phyloP scores from a whole-genome alignment of 2,888 invertebrate species.

The Spialia ferax region DNA sequence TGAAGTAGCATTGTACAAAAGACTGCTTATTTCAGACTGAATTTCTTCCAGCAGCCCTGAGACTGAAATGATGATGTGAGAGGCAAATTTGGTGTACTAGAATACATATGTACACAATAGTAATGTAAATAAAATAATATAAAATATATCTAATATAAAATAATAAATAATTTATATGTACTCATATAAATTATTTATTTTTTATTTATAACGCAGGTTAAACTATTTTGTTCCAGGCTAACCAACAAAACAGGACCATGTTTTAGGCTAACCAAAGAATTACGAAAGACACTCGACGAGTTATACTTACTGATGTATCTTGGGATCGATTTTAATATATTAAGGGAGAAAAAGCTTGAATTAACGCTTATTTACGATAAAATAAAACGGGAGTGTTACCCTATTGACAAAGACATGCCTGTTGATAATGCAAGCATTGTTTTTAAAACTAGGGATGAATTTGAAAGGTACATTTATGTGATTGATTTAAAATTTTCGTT shows the following conservation, averaged over 20 bases:
- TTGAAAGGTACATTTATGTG: constrained; percentile 69
- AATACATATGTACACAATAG: too few relatives aligned
- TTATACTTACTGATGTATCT: constrained; percentile 77
- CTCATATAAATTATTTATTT: too few relatives aligned
- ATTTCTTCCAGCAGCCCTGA: too few relatives aligned
- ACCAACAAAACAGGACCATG: constrained; percentile 63
- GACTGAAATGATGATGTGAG: too few relatives aligned
- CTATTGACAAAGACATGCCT: constrained; percentile 61
- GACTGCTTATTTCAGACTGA: too few relatives aligned
- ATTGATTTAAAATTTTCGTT: neutral
- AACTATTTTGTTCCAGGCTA: constrained; percentile 60
- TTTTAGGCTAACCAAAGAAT: constrained; percentile 66
- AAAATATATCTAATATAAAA: too few relatives aligned
- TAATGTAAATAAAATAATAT: too few relatives aligned
- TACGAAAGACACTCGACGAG: constrained; percentile 62
- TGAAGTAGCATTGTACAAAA: too few relatives aligned
- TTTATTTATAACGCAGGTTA: neutral
- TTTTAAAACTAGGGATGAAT: constrained; percentile 67
- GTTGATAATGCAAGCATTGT: constrained; percentile 73
- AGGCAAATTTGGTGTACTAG: too few relatives aligned
- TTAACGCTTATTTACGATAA: constrained; percentile 68
- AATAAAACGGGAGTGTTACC: constrained; percentile 67
- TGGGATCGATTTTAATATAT: constrained; percentile 68
- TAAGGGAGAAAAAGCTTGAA: constrained; percentile 74
- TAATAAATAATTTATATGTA: too few relatives aligned